These are phyloP conservation scores for Bubo scandiacus DNA, from an alignment of 2,113 vertebrate species.

Conservation along the genomic window DNA sequence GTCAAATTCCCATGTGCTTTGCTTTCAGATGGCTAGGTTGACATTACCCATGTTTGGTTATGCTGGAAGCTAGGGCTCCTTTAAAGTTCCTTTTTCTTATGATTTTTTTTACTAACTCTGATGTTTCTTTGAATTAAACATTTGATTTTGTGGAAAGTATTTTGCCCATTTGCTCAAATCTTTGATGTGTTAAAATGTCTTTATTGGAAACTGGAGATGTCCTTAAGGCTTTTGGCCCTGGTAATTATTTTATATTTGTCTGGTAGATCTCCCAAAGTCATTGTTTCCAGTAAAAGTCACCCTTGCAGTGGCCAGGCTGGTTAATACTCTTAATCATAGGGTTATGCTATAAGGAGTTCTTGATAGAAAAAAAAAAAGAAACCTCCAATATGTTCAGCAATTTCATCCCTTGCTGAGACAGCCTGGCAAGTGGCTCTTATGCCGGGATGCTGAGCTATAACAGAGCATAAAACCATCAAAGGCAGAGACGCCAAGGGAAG, in stretches of 20 bases:
- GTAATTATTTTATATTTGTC: not conserved
- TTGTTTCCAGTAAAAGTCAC: not conserved
- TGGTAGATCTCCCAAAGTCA: not conserved
- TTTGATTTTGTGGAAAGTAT: not conserved
- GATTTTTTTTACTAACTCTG: not conserved
- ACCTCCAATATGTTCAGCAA: not conserved
- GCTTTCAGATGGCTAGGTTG: not conserved
- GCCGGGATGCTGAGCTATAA: not conserved
- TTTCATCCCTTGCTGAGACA: not conserved
- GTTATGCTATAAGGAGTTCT: not conserved
- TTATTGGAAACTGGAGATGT: not conserved
- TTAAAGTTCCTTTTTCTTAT: not conserved
- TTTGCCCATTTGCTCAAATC: not conserved
- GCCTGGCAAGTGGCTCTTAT: slow-evolving; percentile 17
- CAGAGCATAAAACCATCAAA: not conserved
- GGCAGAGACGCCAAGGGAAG: not conserved
- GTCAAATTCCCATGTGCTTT: not conserved
- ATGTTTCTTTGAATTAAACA: not conserved
- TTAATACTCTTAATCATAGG: not conserved
- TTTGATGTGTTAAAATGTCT: not conserved
- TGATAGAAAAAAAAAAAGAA: not conserved
- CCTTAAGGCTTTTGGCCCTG: not conserved
- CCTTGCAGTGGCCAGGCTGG: not conserved
- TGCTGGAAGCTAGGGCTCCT: not conserved
- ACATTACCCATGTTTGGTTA: not conserved